phyloP scores from a whole-genome alignment of 2,888 invertebrate genomes.

The Petrophora chlorosata region DNA sequence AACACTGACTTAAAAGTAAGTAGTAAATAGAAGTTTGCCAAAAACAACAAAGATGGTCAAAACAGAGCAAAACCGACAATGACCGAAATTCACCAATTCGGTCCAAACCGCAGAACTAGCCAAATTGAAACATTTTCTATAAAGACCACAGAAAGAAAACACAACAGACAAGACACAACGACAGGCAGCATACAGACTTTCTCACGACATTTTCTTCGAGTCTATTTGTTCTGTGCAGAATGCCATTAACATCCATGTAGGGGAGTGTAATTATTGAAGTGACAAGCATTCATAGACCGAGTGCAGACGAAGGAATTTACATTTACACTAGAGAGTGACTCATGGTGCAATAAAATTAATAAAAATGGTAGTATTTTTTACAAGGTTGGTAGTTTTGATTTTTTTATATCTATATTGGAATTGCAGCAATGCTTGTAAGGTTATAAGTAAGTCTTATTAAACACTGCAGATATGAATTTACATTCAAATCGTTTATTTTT shows the following conservation, averaged over 20 bases:
- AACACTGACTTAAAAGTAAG: too few species aligned
- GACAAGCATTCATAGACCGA: constrained; percentile 24
- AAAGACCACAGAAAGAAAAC: constrained; percentile 15
- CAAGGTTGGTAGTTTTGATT: too few species aligned
- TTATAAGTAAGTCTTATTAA: too few species aligned
- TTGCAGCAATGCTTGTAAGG: too few species aligned
- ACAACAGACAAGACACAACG: not conserved
- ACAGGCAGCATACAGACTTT: constrained; percentile 16
- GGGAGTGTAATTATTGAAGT: constrained; percentile 24
- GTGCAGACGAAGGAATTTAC: constrained; percentile 7
- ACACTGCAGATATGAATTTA: too few species aligned
- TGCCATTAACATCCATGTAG: constrained; percentile 20
- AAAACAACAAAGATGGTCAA: not conserved
- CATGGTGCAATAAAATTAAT: too few species aligned
- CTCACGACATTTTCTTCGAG: constrained; percentile 25
- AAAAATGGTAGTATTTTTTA: too few species aligned
- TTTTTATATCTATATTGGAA: too few species aligned
- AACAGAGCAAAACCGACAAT: constrained; percentile 9
- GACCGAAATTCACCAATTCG: constrained; percentile 8
- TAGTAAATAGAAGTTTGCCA: too few species aligned
- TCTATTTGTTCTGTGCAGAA: constrained; percentile 18
- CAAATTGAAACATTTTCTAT: constrained; percentile 25
- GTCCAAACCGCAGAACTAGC: constrained; percentile 13
- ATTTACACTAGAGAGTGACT: too few species aligned
- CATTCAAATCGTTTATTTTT: too few species aligned